phyloP scores from a whole-genome alignment of 2,113 vertebrate genomes.

The Ceratotherium simum region DNA sequence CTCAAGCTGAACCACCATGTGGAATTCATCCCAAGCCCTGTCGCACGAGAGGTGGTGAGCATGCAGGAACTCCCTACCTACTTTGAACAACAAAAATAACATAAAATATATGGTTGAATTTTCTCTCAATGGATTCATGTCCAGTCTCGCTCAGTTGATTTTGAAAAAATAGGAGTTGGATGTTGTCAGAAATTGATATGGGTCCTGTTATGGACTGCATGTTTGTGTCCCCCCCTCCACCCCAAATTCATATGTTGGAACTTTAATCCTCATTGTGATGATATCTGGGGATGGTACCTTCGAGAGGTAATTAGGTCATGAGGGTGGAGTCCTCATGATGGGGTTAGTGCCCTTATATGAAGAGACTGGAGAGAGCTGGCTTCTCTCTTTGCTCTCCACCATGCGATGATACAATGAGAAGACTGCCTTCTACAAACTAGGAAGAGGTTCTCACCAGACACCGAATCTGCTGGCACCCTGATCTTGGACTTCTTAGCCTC shows the following conservation, averaged over 20 bases:
- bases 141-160: not conserved
- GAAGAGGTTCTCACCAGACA: not conserved
- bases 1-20: not conserved
- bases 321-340: not conserved
- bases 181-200: not conserved
- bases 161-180: constrained; percentile 15
- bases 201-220: not conserved
- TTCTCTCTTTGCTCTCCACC: not conserved
- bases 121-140: not conserved
- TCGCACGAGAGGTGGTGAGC: not conserved
- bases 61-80: not conserved
- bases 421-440: not conserved
- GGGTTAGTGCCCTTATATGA: not conserved
- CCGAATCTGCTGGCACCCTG: not conserved
- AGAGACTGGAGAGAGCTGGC: not conserved
- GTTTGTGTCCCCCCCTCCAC: not conserved
- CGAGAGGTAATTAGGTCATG: not conserved
- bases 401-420: not conserved
- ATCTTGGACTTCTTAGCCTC: not conserved
- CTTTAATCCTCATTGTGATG: not conserved
- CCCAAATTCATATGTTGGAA: not conserved
- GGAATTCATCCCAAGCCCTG: not conserved
- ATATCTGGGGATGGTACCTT: not conserved
- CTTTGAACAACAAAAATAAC: not conserved
- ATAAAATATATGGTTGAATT: not conserved